Base-by-base conservation (phyloP, 2,113 vertebrate genomes). In the Catagonus wagneri region DNA sequence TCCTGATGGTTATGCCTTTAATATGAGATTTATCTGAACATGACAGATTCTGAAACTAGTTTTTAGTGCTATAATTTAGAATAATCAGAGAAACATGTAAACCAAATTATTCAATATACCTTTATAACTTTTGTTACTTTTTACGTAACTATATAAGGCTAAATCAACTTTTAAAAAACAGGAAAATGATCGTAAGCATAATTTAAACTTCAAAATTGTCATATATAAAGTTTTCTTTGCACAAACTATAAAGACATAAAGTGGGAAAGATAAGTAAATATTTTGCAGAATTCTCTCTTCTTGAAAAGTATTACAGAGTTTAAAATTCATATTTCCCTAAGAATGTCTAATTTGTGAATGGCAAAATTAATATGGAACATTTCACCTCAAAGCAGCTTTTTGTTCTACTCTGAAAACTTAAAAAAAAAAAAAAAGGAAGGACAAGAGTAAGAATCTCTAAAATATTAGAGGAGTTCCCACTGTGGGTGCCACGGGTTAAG, bases 311-410 rank as follows among this genome's bases (percentile, higher is more conserved):
- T 52, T 65, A 20, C 12, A 32, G 44, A 71, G 16, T 81, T 96
- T 95, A 81, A 90, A 91, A 58, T 54, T 44, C 22, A 5, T 34
- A 58, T 95, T 92, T 71, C 34, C 29, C n/a, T 34, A 85, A 75
- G 10, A 88, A 56, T 87, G 34, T 86, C 63, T 88, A 58, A 78
- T 93, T 63, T 76, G 15, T 89, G 54, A 90, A 52, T 11, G n/a
- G 12, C 10, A 90, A 76, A 75, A 58, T 69, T 75, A 84, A 85
- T 76, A 85, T n/a, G 6, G 14, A 94, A 39, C 25, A 78, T 94
- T 87, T 76, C 6, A 79, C 34, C 22, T 95, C 50, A 76, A 3
- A 34, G 4, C 4, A 63, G 20, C 23, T n/a, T 93, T 58, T 72
- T 95, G 2, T 87, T 80, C 63, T 52, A 58, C 36, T 96, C 78